Conservation (phyloP, 2,888 invertebrate species). For the Euproctis similis region DNA sequence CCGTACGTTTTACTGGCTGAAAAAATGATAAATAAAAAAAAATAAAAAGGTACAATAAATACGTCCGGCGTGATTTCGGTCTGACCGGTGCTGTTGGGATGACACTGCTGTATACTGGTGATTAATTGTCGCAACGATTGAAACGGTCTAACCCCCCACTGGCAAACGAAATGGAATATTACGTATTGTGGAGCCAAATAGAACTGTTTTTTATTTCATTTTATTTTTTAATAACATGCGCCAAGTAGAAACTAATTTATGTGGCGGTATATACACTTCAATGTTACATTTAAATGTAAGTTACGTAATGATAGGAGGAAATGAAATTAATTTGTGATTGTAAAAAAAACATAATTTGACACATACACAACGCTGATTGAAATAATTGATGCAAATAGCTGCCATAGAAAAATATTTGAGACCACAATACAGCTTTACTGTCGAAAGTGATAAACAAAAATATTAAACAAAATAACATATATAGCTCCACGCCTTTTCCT, state of each 20-base stretch:
- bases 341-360: not conserved
- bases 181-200: slow-evolving; percentile 52
- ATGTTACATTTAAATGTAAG: slow-evolving; percentile 23
- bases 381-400: no score
- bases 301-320: slow-evolving; percentile 10
- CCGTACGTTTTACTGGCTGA: slow-evolving; percentile 13
- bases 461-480: no score
- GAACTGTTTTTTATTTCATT: no score
- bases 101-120: slow-evolving; percentile 72
- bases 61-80: slow-evolving; percentile 46
- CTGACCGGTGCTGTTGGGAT: slow-evolving; percentile 56
- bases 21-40: slow-evolving; percentile 14
- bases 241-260: slow-evolving; percentile 59
- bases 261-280: slow-evolving; percentile 35
- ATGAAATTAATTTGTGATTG: slow-evolving; percentile 1
- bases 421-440: no score
- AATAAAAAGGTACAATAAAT: slow-evolving; percentile 48
- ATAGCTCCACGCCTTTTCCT: no score
- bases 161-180: slow-evolving; percentile 72
- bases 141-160: slow-evolving; percentile 67
- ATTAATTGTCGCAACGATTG: slow-evolving; percentile 73
- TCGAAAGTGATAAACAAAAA: no score
- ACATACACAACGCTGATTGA: no score
- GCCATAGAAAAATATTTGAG: no score
- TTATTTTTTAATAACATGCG: slow-evolving; percentile 60